Conservation (phyloP, 2,113 vertebrate genomes). For the Antennarius striatus region DNA sequence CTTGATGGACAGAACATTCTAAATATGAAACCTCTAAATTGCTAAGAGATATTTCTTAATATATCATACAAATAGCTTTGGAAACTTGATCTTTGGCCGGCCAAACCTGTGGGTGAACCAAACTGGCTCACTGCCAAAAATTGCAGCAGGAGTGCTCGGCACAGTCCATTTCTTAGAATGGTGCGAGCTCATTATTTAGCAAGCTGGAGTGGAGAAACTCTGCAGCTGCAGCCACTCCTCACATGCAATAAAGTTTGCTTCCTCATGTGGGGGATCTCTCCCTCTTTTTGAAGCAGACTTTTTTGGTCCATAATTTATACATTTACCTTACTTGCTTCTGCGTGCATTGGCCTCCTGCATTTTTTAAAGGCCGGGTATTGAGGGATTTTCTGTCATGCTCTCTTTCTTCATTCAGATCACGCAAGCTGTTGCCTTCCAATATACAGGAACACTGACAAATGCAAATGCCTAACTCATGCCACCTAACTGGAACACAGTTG, state of each 20-base stretch:
- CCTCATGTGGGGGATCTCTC: constrained; percentile 78
- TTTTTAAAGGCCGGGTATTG: constrained; percentile 89
- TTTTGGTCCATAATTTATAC: constrained; percentile 81
- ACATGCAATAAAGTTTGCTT: constrained; percentile 75
- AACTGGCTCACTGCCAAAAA: constrained; percentile 43
- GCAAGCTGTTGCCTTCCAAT: constrained; percentile 80
- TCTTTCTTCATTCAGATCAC: constrained; percentile 84
- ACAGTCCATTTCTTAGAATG: constrained; percentile 55
- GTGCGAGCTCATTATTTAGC: constrained; percentile 58
- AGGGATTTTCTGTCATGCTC: constrained; percentile 88
- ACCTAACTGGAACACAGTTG: constrained; percentile 39
- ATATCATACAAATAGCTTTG: background rate
- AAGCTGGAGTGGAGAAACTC: constrained; percentile 22
- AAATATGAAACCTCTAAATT: background rate
- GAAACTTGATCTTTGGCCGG: background rate
- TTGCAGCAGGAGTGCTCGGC: constrained; percentile 15
- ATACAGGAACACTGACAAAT: constrained; percentile 60
- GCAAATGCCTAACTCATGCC: constrained; percentile 45
- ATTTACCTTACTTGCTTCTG: constrained; percentile 82
- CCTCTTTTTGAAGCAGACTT: constrained; percentile 76
- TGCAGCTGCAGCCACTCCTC: constrained; percentile 49
- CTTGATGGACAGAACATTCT: background rate
- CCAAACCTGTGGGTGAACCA: background rate
- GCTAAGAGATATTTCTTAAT: constrained; percentile 3
- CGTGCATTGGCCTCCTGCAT: constrained; percentile 87